A percentile compares a stretch with the other conserved stretches of the same genome.
These are phyloP conservation scores for Girardia tigrina DNA, from an alignment of 2,888 invertebrate species.

Conservation along the genomic window DNA sequence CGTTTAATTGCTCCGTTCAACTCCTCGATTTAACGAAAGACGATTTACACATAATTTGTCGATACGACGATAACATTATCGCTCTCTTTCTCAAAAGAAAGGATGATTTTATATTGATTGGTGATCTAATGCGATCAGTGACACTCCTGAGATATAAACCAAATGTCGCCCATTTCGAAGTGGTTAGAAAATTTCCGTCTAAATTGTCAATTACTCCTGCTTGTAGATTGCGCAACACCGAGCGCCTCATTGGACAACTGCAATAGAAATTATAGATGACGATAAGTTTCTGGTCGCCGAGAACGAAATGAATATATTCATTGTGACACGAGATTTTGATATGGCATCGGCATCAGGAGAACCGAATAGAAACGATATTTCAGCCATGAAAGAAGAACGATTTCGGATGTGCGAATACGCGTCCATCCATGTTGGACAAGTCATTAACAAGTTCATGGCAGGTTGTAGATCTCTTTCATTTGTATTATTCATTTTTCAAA, in stretches of 20 bases:
- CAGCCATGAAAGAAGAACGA: background rate
- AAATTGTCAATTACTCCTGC: background rate
- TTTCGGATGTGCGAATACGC: constrained; percentile 2
- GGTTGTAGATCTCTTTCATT: too few species aligned
- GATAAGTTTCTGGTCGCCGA: constrained; percentile 92
- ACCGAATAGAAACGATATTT: background rate
- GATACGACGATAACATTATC: constrained; percentile 88
- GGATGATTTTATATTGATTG: constrained; percentile 89
- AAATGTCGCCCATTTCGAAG: constrained; percentile 35
- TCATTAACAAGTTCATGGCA: constrained; percentile 5
- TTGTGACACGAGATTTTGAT: constrained; percentile 30
- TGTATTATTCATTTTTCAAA: too few species aligned
- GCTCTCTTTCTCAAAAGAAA: constrained; percentile 84
- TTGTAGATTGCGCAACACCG: constrained; percentile 71
- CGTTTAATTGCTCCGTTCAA: constrained; percentile 75
- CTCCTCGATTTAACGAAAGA: constrained; percentile 59
- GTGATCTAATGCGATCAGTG: constrained; percentile 90
- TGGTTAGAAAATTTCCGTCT: background rate
- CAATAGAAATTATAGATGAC: constrained; percentile 87
- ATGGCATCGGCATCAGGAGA: background rate
- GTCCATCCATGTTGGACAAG: background rate
- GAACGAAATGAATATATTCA: constrained; percentile 78
- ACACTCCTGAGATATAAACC: constrained; percentile 77
- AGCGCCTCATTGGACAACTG: constrained; percentile 95
- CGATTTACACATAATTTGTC: constrained; percentile 82